Evolutionary conservation across 2,888 invertebrate genomes (phyloP), one percentile per base, ranked within the genome.

Genomic region (Cheilosia pagana): DNA sequence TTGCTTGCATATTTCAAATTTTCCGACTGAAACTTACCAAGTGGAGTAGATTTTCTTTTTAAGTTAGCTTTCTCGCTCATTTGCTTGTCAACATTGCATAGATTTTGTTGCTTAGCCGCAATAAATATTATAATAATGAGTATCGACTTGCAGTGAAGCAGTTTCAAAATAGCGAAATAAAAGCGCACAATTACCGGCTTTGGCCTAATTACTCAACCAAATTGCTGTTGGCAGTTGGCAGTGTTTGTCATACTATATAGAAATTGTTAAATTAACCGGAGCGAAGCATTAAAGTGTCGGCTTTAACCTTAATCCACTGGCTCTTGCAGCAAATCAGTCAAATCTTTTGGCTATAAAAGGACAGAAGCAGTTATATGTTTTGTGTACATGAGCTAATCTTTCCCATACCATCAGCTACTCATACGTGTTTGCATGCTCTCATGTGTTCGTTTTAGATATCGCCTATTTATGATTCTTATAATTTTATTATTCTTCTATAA

Each of bases 191-290:
- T 63, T 63, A 23, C 63, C 21, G 35, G 48, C 50, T 53, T 28
- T 67, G 65, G 14, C 65, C 65, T 67, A 52, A 53, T 67, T 67
- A 53, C 65, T 53, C 65, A 53, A 67, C 16, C 52, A 31, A 39
- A 39, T 39, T 52, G 35, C n/a, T 19, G 10, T 39, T 52, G 63
- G 25, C 63, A 16, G 10, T 39, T 52, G 63, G 25, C 63, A 16
- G 12, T 39, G 3, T 16, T 19, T 23, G 35, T 65, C 52, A 28
- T 8, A n/a, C n/a, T n/a, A n/a, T n/a, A 52, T 65, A 23, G 35
- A 23, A 39, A 52, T 52, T 50, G 50, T 35, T 23, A 50, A 14
- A 6, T 35, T 50, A 6, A 63, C 14, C 23, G 8, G 35, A 16
- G 5, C 10, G 16, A 10, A 35, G 35, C 35, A 35, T 35, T 31